phyloP scores from a whole-genome alignment of 2,797 vertebrate genomes.

The Labeo calbasu region DNA sequence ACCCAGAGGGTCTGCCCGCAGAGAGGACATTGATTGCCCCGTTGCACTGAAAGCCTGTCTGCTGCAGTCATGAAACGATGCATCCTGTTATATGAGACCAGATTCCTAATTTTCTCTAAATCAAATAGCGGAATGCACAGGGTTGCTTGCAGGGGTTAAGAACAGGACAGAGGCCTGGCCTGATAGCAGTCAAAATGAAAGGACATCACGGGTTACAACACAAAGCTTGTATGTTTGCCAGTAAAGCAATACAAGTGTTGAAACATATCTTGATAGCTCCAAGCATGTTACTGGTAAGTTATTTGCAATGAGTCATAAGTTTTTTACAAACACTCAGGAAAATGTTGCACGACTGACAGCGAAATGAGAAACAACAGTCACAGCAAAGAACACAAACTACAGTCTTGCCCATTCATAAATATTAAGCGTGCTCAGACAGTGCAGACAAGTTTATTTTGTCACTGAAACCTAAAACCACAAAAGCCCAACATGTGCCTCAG shows the following conservation, averaged over 20 bases:
- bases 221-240: background rate
- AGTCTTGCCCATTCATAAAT: conserved; percentile 66
- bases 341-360: conserved; percentile 54
- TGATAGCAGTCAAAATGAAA: conserved; percentile 2
- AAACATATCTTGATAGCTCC: background rate
- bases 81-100: conserved; percentile 44
- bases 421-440: conserved; percentile 54
- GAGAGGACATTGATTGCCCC: conserved; percentile 42
- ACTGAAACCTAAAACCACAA: conserved; percentile 73
- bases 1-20: conserved; percentile 46
- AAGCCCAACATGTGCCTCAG: conserved; percentile 64
- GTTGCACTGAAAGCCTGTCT: conserved; percentile 48
- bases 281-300: background rate
- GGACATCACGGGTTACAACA: background rate
- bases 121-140: background rate
- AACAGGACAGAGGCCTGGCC: conserved; percentile 16
- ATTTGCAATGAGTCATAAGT: background rate
- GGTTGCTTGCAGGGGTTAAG: conserved; percentile 18
- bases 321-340: background rate
- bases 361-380: conserved; percentile 59
- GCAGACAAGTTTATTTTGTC: conserved; percentile 69
- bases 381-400: conserved; percentile 60
- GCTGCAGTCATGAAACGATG: conserved; percentile 40
- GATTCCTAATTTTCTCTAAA: conserved; percentile 43
- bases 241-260: background rate